Base-by-base conservation (phyloP, 1,140 invertebrate genomes). In the Camponotus vicinus region DNA sequence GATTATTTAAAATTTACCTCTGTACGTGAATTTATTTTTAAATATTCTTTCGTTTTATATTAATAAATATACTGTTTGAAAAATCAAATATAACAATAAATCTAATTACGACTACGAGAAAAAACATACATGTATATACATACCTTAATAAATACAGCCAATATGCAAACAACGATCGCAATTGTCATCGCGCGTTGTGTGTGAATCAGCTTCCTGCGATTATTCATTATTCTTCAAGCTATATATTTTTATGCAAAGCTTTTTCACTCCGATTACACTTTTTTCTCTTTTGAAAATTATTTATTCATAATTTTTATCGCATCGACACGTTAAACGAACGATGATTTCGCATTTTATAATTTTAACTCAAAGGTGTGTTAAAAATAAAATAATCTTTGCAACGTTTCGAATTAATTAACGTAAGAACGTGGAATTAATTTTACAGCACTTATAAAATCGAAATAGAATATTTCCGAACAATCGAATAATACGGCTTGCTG, bases 71-170 rank as follows among this genome's bases (percentile, higher is more conserved):
- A 40, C 40, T 66, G 5, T 37, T 64, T 64, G 21, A 61, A 27
- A 34, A 34, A 11, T n/a, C 21, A 66, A 13, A 64, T 37, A 5
- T 49, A 52, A 9, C 2, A 13, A 27, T 18, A 66, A 66, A 11
- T 73, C 8, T 3, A 42, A 32, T 61, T 3, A 2, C 7, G 15
- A 15, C 15, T 27, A 27, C 27, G 27, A 63, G 55, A 57, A 77
- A 77, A n/a, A 21, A 40, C 21, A 27, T 27, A 27, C 18, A 70
- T 32, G 13, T 21, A 27, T 13, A 5, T 11, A 86, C 78, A 0
- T 86, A 90, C 89, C 83, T 88, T 49, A 9, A 90, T 21, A 32
- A 89, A 55, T 73, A 70, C 32, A 32, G 40, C 52, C 11, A 90
- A 15, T 9, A 67, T 27, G 21, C 61, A 84, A 3, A 57, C 61